phyloP scores from a whole-genome alignment of 2,113 vertebrate species.

The Balaeniceps rex region DNA sequence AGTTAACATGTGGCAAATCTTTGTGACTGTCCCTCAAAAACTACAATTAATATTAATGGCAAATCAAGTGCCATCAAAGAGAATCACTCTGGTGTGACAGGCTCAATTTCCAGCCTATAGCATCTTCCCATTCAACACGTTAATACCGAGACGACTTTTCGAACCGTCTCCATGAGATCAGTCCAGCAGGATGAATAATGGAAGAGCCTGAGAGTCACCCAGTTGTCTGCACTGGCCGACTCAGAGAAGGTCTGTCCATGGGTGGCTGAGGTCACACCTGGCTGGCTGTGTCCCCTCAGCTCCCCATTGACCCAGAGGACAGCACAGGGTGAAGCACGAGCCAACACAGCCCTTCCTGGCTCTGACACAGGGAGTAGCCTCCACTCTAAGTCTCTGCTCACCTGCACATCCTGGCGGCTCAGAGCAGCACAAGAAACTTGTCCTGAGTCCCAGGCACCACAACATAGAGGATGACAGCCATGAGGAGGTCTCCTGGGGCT shows the following conservation, averaged over 20 bases:
- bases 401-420: not conserved
- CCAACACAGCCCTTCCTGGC: not conserved
- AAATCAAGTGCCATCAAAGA: slow-evolving; percentile 68
- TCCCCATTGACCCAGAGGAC: not conserved
- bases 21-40: slow-evolving; percentile 47
- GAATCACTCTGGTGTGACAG: slow-evolving; percentile 78
- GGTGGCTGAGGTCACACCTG: not conserved
- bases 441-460: not conserved
- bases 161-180: slow-evolving; percentile 35
- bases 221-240: not conserved
- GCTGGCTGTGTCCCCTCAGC: not conserved
- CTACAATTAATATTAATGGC: slow-evolving; percentile 80
- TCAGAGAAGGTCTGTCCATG: not conserved
- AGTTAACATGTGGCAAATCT: not conserved
- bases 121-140: slow-evolving; percentile 55
- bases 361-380: not conserved
- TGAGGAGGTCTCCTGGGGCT: not conserved
- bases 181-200: slow-evolving; percentile 71
- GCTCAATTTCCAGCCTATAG: slow-evolving; percentile 70
- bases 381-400: not conserved
- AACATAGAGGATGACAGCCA: not conserved
- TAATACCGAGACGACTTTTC: slow-evolving; percentile 56
- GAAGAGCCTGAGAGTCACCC: slow-evolving; percentile 36
- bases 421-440: not conserved
- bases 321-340: not conserved